Conservation (phyloP, 2,888 invertebrate genomes). For the Ichneumon xanthorius region DNA sequence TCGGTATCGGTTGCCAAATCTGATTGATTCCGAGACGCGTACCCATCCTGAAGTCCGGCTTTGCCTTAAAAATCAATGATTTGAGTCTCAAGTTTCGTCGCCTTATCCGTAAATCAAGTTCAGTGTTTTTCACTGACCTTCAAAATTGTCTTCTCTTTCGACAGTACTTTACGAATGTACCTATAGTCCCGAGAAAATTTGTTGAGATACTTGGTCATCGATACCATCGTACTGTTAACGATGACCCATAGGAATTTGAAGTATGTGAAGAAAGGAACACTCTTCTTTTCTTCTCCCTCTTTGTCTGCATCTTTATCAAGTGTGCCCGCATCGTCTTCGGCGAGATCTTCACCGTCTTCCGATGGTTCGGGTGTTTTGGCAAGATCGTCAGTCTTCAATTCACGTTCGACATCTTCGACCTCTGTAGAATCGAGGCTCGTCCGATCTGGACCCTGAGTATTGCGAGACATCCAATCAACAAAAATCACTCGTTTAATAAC, state of each 20-base stretch:
- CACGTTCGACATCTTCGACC: slow-evolving; percentile 75
- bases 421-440: slow-evolving; percentile 76
- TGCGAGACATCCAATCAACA: not conserved
- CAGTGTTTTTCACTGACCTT: slow-evolving; percentile 88
- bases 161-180: slow-evolving; percentile 95
- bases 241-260: slow-evolving; percentile 89
- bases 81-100: slow-evolving; percentile 22
- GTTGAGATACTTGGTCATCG: slow-evolving; percentile 93
- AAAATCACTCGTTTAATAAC: not conserved
- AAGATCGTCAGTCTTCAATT: slow-evolving; percentile 71
- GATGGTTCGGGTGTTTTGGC: slow-evolving; percentile 73
- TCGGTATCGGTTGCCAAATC: slow-evolving; percentile 87
- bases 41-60: slow-evolving; percentile 89
- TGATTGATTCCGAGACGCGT: slow-evolving; percentile 88
- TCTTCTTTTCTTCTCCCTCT: slow-evolving; percentile 81
- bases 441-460: slow-evolving; percentile 74
- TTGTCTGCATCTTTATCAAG: slow-evolving; percentile 71
- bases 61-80: slow-evolving; percentile 86
- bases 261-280: slow-evolving; percentile 86
- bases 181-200: slow-evolving; percentile 96
- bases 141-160: slow-evolving; percentile 94
- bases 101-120: not conserved
- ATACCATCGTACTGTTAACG: slow-evolving; percentile 92
- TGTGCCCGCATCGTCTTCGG: slow-evolving; percentile 59
- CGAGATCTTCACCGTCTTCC: slow-evolving; percentile 68